Evolutionary conservation across 2,113 vertebrate species (phyloP), one percentile per base, ranked within the genome.

Genomic region (Apeltes quadracus): DNA sequence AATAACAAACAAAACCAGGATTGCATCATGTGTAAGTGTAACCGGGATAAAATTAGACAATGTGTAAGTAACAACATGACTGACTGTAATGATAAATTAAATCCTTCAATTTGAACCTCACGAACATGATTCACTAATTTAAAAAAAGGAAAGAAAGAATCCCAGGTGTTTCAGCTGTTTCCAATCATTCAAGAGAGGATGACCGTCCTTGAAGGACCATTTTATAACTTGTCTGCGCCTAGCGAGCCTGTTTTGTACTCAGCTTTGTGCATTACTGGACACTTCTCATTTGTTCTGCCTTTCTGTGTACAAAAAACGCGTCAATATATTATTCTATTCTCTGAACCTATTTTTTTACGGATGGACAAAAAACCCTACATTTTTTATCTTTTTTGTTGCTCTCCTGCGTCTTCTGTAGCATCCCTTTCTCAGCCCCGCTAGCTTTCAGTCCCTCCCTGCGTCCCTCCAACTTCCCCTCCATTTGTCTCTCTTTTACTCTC

Each of bases 401-500:
- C 32, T 23, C 39, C 61, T 41, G 36, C 44, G 12, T 34, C 46
- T 25, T 27, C 13, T 11, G 44, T 63, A 12, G 16, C 32, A 41
- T n/a, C 14, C 12, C 18, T 56, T 50, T 18, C 36, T 54, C 58
- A 36, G 20, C 27, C 9, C 27, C 0, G 7, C 59, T 55, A 66
- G 61, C 50, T 39, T 46, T 53, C 57, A 58, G 50, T 25, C 46
- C 53, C 51, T 72, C 23, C 0, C 22, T 1, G 2, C 22, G 1
- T 25, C 34, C 57, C 23, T 39, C 2, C 58, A 59, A 61, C 61
- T 63, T 48, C 58, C 61, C 25, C 62, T 57, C 69, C 71, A 36
- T 55, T 64, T 57, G 72, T 41, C 68, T 54, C 61, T n/a, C 14
- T 66, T 67, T 67, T 48, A 43, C 23, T 69, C 43, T 34, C 15